A percentile compares a stretch with the other conserved stretches of the same genome.
Evolutionary conservation across 2,113 vertebrate species (phyloP).

Genomic region (Chionis minor): DNA sequence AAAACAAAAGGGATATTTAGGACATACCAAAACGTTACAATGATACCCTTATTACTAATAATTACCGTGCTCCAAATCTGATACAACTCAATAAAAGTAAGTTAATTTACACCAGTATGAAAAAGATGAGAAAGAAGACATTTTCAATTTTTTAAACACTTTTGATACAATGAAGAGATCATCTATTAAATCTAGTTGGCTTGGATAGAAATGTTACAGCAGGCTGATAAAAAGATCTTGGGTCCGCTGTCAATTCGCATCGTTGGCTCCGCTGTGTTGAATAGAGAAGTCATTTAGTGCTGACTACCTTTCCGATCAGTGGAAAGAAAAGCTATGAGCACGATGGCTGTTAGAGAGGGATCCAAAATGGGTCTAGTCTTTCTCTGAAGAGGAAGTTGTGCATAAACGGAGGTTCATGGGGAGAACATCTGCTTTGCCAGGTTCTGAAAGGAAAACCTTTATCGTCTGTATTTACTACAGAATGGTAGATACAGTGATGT

Average conservation of each 20-base stretch:
- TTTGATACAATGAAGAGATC: not conserved
- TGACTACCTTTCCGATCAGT: not conserved
- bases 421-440: not conserved
- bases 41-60: not conserved
- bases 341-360: rapidly evolving
- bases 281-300: rapidly evolving
- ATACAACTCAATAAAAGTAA: not conserved
- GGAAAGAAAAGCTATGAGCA: not conserved
- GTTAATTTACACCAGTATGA: not conserved
- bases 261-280: rapidly evolving
- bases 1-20: conserved; percentile 36
- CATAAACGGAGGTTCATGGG: rapidly evolving
- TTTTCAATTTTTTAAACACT: not conserved
- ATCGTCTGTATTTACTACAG: not conserved
- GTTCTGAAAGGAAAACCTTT: not conserved
- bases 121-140: not conserved
- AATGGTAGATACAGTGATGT: not conserved
- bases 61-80: not conserved
- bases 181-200: not conserved
- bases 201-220: not conserved
- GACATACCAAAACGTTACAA: not conserved
- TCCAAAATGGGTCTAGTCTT: not conserved
- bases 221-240: not conserved
- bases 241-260: not conserved
- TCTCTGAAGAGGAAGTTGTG: not conserved